These are phyloP conservation scores for Ptyas mucosa DNA, from an alignment of 2,113 vertebrate species.

Conservation along the genomic window DNA sequence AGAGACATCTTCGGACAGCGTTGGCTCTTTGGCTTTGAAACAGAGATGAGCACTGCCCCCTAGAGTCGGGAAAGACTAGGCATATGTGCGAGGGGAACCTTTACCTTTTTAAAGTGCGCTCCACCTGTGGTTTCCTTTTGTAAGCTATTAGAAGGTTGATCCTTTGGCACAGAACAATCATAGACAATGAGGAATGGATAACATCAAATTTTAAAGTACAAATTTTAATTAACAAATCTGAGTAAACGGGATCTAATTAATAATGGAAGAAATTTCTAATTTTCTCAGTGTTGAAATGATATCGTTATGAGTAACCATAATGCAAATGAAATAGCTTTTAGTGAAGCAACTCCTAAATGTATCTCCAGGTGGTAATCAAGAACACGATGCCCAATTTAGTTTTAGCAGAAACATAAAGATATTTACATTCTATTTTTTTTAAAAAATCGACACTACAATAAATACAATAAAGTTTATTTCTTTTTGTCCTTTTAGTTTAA, in stretches of 20 bases:
- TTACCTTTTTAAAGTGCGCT: not conserved
- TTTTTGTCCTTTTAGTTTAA: conserved; percentile 35
- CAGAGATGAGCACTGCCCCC: too few species aligned
- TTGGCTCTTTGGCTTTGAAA: too few species aligned
- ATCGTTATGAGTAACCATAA: not conserved
- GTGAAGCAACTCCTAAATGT: not conserved
- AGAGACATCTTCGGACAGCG: too few species aligned
- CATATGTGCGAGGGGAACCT: too few species aligned
- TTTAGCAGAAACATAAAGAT: not conserved
- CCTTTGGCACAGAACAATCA: not conserved
- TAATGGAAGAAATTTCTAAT: not conserved
- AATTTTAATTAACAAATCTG: not conserved
- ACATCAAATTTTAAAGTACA: not conserved
- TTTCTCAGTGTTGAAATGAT: not conserved
- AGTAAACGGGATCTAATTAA: not conserved
- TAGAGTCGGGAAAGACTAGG: too few species aligned
- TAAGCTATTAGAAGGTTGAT: not conserved
- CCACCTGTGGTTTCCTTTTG: not conserved
- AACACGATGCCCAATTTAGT: not conserved
- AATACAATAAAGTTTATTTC: not conserved
- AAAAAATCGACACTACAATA: not conserved
- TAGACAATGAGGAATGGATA: not conserved
- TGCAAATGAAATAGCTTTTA: not conserved
- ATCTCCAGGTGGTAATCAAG: not conserved
- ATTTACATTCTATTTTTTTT: not conserved